Conservation (phyloP, 2,888 invertebrate genomes). For the Nemotelus nigrinus region DNA sequence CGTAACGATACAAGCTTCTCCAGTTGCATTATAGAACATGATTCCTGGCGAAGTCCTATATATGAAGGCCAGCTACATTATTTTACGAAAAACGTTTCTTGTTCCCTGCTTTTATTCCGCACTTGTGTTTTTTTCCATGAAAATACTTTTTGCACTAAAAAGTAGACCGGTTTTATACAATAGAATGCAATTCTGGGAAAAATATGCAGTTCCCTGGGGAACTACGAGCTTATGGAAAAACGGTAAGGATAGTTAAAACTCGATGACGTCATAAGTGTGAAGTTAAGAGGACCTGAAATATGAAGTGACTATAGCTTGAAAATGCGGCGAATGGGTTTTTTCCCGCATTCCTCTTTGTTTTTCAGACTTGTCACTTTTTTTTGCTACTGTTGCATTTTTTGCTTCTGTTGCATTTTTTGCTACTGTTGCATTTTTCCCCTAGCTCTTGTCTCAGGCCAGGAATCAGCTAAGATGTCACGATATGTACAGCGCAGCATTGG, state of each 20-base stretch:
- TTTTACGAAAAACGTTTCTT: no score
- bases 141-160: no score
- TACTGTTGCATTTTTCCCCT: no score
- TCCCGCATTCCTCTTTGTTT: not conserved
- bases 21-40: not conserved
- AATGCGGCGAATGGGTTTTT: constrained; percentile 8
- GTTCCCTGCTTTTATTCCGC: no score
- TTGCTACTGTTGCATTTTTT: no score
- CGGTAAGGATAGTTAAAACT: not conserved
- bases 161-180: no score
- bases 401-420: no score
- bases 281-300: constrained; percentile 28
- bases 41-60: not conserved
- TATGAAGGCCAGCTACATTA: not conserved
- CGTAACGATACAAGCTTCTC: no score
- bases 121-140: no score
- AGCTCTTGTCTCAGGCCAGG: not conserved
- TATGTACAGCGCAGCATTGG: not conserved
- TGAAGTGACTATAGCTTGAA: constrained; percentile 31
- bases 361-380: not conserved
- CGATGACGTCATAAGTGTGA: constrained; percentile 21
- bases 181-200: no score
- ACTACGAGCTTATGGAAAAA: no score
- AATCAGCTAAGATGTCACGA: not conserved
- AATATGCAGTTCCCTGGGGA: no score